These are phyloP conservation scores for Balearica regulorum DNA, from an alignment of 2,797 vertebrate genomes.

Conservation along the genomic window DNA sequence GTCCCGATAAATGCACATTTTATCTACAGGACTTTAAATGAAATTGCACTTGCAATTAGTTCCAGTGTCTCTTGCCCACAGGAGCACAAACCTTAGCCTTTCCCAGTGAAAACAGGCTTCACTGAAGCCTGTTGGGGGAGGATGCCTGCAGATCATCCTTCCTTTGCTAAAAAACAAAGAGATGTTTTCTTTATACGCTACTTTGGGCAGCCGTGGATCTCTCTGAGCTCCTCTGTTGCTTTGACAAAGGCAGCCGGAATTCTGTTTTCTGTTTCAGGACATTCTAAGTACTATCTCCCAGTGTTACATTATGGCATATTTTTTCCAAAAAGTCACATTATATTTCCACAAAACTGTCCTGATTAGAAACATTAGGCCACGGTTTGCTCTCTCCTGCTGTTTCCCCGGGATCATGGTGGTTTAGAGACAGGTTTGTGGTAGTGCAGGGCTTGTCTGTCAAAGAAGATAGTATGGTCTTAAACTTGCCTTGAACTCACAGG, in stretches of 20 bases:
- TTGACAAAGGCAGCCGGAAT: not conserved
- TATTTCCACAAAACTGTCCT: not conserved
- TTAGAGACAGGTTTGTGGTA: not conserved
- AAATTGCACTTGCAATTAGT: not conserved
- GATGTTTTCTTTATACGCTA: not conserved
- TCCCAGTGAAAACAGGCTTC: not conserved
- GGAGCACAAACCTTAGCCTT: not conserved
- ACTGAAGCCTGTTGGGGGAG: not conserved
- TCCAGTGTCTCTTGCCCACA: not conserved
- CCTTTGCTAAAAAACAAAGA: not conserved
- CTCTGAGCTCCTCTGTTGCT: not conserved
- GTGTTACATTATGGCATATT: not conserved
- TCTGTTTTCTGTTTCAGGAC: not conserved
- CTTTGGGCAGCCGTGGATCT: not conserved
- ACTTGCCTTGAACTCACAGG: not conserved
- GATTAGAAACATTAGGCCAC: not conserved
- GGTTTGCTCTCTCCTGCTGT: fast-evolving
- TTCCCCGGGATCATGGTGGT: fast-evolving
- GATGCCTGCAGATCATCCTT: not conserved
- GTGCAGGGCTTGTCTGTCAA: not conserved
- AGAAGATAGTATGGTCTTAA: not conserved
- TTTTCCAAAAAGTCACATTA: not conserved
- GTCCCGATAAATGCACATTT: not conserved
- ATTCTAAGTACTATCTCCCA: not conserved
- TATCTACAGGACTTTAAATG: not conserved